phyloP scores from a whole-genome alignment of 1,140 invertebrate genomes.

The Papilio glaucus region DNA sequence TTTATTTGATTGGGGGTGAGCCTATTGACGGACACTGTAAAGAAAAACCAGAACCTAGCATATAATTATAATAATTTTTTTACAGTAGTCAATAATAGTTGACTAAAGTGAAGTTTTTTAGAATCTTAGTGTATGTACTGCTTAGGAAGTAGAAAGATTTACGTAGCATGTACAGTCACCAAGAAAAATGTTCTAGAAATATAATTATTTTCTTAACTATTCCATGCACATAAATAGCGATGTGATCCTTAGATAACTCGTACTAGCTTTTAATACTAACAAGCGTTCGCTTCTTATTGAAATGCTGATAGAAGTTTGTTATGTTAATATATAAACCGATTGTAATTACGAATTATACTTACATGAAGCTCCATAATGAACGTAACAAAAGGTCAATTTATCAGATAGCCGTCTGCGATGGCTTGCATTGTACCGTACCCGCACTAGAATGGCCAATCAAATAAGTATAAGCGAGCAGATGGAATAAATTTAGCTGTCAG shows the following conservation, averaged over 20 bases:
- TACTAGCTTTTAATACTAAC: slow-evolving; percentile 46
- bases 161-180: background rate
- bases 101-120: background rate
- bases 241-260: slow-evolving; percentile 43
- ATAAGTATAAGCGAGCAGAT: slow-evolving; percentile 34
- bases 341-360: slow-evolving; percentile 18
- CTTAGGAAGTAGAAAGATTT: background rate
- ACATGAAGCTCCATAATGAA: slow-evolving; percentile 9
- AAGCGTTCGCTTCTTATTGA: slow-evolving; percentile 16
- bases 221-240: background rate
- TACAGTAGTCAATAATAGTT: no score
- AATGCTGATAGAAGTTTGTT: slow-evolving; percentile 15
- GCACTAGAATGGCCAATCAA: slow-evolving; percentile 30
- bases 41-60: no score
- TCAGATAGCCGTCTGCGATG: background rate
- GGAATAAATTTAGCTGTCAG: slow-evolving; percentile 30
- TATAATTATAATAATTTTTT: no score
- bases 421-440: slow-evolving; percentile 3
- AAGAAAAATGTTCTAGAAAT: background rate
- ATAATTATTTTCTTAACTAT: background rate
- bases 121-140: background rate
- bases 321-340: slow-evolving; percentile 6
- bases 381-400: slow-evolving; percentile 27
- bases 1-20: no score
- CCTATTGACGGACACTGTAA: no score